Evolutionary conservation across 2,888 invertebrate genomes (phyloP).

Genomic region (Ennomos fuscantarius): DNA sequence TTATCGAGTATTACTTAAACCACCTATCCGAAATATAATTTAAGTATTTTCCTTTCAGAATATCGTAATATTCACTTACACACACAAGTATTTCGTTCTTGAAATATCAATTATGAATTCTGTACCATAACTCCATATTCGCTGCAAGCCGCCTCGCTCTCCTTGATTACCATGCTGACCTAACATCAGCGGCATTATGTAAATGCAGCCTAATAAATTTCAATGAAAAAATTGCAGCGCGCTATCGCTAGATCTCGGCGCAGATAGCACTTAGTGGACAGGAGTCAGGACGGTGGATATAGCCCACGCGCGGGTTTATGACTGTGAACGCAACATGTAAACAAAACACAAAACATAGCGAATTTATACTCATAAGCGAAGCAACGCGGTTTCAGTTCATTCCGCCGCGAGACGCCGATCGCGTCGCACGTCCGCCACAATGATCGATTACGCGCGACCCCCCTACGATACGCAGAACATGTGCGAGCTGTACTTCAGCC

Average conservation of each 20-base stretch:
- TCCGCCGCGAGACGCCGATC: slow-evolving; percentile 62
- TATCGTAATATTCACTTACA: too few species aligned
- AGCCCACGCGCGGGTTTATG: slow-evolving; percentile 29
- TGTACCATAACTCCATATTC: slow-evolving; percentile 9
- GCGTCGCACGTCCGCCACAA: slow-evolving; percentile 63
- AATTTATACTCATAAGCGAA: slow-evolving; percentile 55
- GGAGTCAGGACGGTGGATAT: slow-evolving; percentile 26
- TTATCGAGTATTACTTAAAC: too few species aligned
- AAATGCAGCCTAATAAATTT: slow-evolving; percentile 40
- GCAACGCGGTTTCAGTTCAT: slow-evolving; percentile 54
- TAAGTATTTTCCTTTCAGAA: too few species aligned
- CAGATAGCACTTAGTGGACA: slow-evolving; percentile 4
- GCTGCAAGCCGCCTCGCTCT: slow-evolving; percentile 22
- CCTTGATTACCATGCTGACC: slow-evolving; percentile 35
- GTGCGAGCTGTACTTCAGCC: slow-evolving; percentile 71
- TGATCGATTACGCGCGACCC: slow-evolving; percentile 77
- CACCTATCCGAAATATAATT: too few species aligned
- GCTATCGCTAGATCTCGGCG: slow-evolving; percentile 23
- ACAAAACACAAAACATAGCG: slow-evolving; percentile 74
- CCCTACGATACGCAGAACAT: slow-evolving; percentile 72
- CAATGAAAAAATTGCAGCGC: slow-evolving; percentile 38
- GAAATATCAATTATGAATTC: slow-evolving; percentile 19
- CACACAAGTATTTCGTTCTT: not conserved
- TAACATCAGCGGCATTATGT: slow-evolving; percentile 36
- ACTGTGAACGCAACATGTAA: slow-evolving; percentile 56